Evolutionary conservation across 2,888 invertebrate species (phyloP).

Genomic region (Diarsia mendica): DNA sequence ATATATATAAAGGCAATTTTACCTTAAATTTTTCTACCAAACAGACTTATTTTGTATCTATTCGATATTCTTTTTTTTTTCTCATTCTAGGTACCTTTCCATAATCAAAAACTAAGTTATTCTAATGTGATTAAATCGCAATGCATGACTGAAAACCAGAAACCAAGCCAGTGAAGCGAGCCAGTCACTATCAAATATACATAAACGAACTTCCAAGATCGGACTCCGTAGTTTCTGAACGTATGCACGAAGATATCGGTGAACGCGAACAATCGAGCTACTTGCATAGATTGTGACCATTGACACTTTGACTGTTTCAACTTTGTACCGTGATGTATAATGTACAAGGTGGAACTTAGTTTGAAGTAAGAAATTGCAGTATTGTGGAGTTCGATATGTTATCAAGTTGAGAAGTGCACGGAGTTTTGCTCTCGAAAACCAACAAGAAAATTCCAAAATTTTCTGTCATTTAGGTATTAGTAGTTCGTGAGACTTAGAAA

Average conservation of each 20-base stretch:
- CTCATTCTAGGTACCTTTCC: too few species aligned
- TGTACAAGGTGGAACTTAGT: neutral
- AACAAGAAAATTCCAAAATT: neutral
- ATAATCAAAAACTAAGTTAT: neutral
- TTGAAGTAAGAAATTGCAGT: slow-evolving; percentile 1
- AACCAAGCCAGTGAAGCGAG: slow-evolving; percentile 27
- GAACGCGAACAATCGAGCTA: slow-evolving; percentile 18
- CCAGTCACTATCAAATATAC: slow-evolving; percentile 38
- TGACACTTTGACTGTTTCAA: slow-evolving; percentile 13
- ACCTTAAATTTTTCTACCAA: neutral
- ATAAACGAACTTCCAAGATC: slow-evolving; percentile 25
- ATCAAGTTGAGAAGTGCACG: neutral
- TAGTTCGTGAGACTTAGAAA: neutral
- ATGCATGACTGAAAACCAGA: slow-evolving; percentile 21
- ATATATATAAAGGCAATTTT: neutral
- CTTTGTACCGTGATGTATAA: neutral
- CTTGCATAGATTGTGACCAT: slow-evolving; percentile 23
- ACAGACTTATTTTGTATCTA: neutral
- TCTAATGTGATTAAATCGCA: slow-evolving; percentile 20
- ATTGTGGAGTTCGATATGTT: neutral
- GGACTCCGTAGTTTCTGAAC: slow-evolving; percentile 9
- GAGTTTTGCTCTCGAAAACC: neutral
- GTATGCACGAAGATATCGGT: slow-evolving; percentile 27
- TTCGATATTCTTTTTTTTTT: neutral
- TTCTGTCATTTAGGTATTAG: neutral